Conservation (phyloP, 2,113 vertebrate genomes). For the Oncorhynchus kisutch region DNA sequence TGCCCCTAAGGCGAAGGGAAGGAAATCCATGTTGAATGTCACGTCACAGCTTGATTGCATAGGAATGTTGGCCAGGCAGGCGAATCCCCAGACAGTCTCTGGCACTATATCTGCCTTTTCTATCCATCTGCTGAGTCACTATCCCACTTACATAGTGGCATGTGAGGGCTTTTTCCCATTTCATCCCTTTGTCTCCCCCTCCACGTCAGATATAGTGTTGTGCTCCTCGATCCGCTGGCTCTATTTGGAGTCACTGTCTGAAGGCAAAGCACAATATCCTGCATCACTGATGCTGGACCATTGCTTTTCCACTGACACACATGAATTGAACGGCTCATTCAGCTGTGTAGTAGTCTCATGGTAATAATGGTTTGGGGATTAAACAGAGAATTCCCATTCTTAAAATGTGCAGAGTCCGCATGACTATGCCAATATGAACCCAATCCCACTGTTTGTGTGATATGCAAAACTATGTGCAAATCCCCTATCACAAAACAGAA, state of each 20-base stretch:
- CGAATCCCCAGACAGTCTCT: background rate
- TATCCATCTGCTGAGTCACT: conserved; percentile 40
- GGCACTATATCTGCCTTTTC: background rate
- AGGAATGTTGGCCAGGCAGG: background rate
- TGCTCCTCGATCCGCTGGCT: background rate
- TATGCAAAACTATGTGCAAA: too few relatives aligned
- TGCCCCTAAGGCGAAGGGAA: background rate
- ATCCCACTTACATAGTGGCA: conserved; percentile 45
- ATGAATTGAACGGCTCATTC: conserved; percentile 10
- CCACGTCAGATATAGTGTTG: conserved; percentile 24
- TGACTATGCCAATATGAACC: background rate
- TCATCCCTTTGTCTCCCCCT: conserved; percentile 43
- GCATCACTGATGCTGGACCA: too few relatives aligned
- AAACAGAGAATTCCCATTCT: background rate
- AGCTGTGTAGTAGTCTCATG: background rate
- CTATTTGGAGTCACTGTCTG: too few relatives aligned
- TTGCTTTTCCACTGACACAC: conserved; percentile 45
- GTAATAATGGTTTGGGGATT: conserved; percentile 1
- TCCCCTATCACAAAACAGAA: too few relatives aligned
- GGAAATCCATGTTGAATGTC: conserved; percentile 27
- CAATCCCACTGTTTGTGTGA: too few relatives aligned
- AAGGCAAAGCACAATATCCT: too few relatives aligned
- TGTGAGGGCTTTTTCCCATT: conserved; percentile 31
- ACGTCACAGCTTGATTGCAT: conserved; percentile 26
- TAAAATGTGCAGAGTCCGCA: background rate